These are phyloP conservation scores for Drosophila demipolita DNA, from an alignment of 2,888 invertebrate genomes.

Conservation along the genomic window DNA sequence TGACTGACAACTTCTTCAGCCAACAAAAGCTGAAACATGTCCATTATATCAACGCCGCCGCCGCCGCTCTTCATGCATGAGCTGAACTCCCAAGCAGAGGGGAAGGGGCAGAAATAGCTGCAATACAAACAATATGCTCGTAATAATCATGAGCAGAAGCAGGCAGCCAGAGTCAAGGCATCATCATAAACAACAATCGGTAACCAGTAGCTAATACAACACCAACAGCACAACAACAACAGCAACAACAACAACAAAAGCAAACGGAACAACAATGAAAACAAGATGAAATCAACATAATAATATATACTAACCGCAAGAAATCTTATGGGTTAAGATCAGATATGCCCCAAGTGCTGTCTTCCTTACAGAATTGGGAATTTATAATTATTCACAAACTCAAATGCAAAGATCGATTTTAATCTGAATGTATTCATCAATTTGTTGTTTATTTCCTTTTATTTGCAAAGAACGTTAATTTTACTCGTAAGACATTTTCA, in stretches of 20 bases:
- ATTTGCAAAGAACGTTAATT: background rate
- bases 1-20: constrained; percentile 70
- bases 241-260: constrained; percentile 27
- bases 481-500: background rate
- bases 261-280: constrained; percentile 44
- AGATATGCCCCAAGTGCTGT: constrained; percentile 27
- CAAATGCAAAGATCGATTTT: constrained; percentile 18
- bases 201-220: constrained; percentile 49
- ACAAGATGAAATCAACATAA: constrained; percentile 45
- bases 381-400: background rate
- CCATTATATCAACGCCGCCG: constrained; percentile 66
- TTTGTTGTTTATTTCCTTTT: background rate
- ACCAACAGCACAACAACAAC: constrained; percentile 37
- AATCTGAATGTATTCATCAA: constrained; percentile 9
- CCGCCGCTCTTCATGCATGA: constrained; percentile 69
- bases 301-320: constrained; percentile 30
- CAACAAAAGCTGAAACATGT: constrained; percentile 81
- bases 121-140: constrained; percentile 65
- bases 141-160: constrained; percentile 40
- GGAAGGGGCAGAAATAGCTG: constrained; percentile 27
- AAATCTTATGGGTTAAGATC: constrained; percentile 27
- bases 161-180: constrained; percentile 45
- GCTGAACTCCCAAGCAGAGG: constrained; percentile 38
- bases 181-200: constrained; percentile 54
- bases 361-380: background rate